Conservation (phyloP, 2,113 vertebrate genomes). For the Lipophrys pholis region DNA sequence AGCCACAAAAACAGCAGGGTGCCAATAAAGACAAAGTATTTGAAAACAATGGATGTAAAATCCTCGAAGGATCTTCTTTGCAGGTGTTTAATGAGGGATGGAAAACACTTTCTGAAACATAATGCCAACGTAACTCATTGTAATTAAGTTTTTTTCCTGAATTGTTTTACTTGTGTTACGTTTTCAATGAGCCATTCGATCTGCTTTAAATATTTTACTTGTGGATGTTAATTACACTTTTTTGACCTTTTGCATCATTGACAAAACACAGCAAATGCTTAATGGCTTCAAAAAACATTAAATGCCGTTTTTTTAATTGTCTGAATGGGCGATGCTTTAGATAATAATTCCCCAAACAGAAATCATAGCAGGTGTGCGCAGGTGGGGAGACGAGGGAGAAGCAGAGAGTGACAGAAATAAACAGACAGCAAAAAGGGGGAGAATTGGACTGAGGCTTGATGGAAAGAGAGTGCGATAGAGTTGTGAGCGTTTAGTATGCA, state of each 20-base stretch:
- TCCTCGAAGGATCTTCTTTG: too few species aligned
- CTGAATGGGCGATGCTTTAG: constrained; percentile 8
- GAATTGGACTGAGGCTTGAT: constrained; percentile 50
- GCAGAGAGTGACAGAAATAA: constrained; percentile 17
- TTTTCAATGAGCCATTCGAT: constrained; percentile 1
- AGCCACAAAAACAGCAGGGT: too few species aligned
- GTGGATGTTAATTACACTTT: background rate
- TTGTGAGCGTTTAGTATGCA: constrained; percentile 64
- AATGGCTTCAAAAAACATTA: constrained; percentile 23
- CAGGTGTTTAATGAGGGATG: too few species aligned
- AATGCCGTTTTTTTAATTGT: background rate
- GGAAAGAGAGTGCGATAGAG: constrained; percentile 45
- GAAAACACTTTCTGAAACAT: too few species aligned
- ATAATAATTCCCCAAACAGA: constrained; percentile 10
- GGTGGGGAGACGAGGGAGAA: background rate
- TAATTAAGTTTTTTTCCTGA: background rate
- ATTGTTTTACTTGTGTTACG: background rate
- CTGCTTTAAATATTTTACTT: background rate
- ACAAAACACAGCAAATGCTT: constrained; percentile 11
- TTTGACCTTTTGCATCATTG: background rate
- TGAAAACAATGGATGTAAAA: too few species aligned
- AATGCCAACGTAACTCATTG: background rate
- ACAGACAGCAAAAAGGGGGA: constrained; percentile 8
- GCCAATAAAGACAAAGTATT: too few species aligned
- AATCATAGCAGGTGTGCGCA: constrained; percentile 25